Base-by-base conservation (phyloP, 2,113 vertebrate genomes). In the Periophthalmodon schlosseri region DNA sequence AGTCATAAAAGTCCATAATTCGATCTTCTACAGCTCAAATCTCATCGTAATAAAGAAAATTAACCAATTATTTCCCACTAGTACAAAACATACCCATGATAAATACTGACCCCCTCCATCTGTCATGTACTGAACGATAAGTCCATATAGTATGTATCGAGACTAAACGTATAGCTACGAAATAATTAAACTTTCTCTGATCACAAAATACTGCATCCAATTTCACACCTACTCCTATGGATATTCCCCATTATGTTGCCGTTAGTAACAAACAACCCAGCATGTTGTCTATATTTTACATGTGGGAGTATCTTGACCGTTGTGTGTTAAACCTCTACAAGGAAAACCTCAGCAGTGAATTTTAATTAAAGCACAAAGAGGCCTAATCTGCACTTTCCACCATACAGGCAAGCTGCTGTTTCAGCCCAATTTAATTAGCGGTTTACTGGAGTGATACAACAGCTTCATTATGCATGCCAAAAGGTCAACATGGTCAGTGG, bases 341-440 rank as follows among this genome's bases (percentile, higher is more conserved):
- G 33, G 73, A 75, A 85, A 85, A 75, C 82, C 77, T 75, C 36
- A 10, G 69, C 77, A 75, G 86, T 82, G 79, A 77, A 84, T 91
- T 92, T 89, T 88, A 91, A 93, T 93, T 93, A 92, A 88, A 92
- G 79, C 81, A 76, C 86, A 91, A 91, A 92, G 76, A 75, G 87
- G 77, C 83, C 81, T 87, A 91, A 91, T 91, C 86, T 63, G 82
- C 90, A 91, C 79, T 91, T 92, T 89, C 71, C 86, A 82, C 74
- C 54, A 75, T 68, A 75, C 78, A 54, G 80, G 60, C 79, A 85
- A 86, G 85, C 86, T 90, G 91, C 90, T 91, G 87, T 83, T 92
- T 93, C 88, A 92, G 89, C 90, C 84, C 75, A 78, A 89, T 91
- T 93, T 92, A 91, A 93, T 92, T 90, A 91, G 82, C 85, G 76